Evolutionary conservation across 2,888 invertebrate genomes (phyloP).

Genomic region (Harpalus rubripes): DNA sequence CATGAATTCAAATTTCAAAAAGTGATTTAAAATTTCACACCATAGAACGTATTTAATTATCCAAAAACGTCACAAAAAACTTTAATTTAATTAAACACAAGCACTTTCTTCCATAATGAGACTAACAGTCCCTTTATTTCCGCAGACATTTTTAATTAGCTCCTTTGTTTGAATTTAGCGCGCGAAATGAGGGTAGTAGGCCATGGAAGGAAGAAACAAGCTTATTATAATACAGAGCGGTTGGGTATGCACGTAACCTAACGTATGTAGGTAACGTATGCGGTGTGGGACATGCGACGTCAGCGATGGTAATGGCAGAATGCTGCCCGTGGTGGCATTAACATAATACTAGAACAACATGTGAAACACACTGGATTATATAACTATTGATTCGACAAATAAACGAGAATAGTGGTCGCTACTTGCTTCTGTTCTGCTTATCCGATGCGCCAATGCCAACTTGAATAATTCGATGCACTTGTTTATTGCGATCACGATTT

Average conservation of each 20-base stretch:
- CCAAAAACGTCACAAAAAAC: constrained; percentile 48
- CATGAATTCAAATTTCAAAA: constrained; percentile 33
- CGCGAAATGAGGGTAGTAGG: constrained; percentile 52
- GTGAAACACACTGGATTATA: constrained; percentile 39
- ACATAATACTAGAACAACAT: constrained; percentile 38
- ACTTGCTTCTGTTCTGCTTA: background rate
- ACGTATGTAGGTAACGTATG: constrained; percentile 36
- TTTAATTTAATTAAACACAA: constrained; percentile 54
- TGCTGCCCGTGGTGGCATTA: constrained; percentile 20
- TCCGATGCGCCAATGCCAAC: background rate
- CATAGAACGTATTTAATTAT: constrained; percentile 55
- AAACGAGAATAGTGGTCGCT: constrained; percentile 2
- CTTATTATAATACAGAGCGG: constrained; percentile 36
- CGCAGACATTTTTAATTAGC: constrained; percentile 48
- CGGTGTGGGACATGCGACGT: constrained; percentile 30
- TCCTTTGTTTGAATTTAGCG: constrained; percentile 54
- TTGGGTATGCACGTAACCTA: constrained; percentile 1
- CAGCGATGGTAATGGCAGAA: background rate
- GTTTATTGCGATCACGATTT: background rate
- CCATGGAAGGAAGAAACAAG: constrained; percentile 45
- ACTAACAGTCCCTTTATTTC: constrained; percentile 43
- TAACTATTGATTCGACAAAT: constrained; percentile 41
- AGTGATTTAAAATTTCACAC: constrained; percentile 35
- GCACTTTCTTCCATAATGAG: constrained; percentile 36
- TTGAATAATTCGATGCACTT: constrained; percentile 4